Base-by-base conservation (phyloP, 2,797 vertebrate species). In the Onychomys leucogaster region DNA sequence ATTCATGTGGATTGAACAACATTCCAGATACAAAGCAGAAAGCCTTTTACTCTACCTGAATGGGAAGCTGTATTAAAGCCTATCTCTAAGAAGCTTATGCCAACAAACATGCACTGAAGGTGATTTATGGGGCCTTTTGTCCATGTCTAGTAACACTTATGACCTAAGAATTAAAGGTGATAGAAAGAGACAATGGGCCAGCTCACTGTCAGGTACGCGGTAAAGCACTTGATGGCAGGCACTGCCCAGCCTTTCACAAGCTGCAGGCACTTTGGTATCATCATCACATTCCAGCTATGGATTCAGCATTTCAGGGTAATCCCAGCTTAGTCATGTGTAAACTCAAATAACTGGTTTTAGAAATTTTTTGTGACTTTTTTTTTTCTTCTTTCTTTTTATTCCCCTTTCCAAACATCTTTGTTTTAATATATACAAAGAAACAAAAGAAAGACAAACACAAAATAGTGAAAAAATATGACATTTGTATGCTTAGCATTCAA, bases 111-210 rank as follows among this genome's bases (percentile, higher is more conserved):
- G 69, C 67, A 76, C 93, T 96, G 91, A 96, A 83, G 55, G 76
- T 96, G 95, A 97, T 95, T 93, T 96, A 94, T 63, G 46, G 34
- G 77, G 84, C 65, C 75, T 91, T 93, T 95, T 52, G 94, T 85
- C 93, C 87, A 95, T 46, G 69, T 89, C 94, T 95, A 84, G 92
- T 89, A 90, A 87, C 90, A 87, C 90, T 96, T 93, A 87, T 80
- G 61, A 85, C 94, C 65, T 76, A 91, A 87, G 87, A 96, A 97
- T 94, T 96, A 96, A 96, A 95, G 83, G 91, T 63, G 92, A 76
- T 55, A 92, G 95, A 91, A 96, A 94, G 89, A 93, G 61, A 89
- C 77, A 55, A 93, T 87, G 89, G 32, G 59, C 84, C 90, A 76
- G 65, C 86, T 92, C 94, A 89, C 96, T 96, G 52, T 84, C 80